Evolutionary conservation across 2,797 vertebrate genomes (phyloP).

Genomic region (Sternotherus odoratus): DNA sequence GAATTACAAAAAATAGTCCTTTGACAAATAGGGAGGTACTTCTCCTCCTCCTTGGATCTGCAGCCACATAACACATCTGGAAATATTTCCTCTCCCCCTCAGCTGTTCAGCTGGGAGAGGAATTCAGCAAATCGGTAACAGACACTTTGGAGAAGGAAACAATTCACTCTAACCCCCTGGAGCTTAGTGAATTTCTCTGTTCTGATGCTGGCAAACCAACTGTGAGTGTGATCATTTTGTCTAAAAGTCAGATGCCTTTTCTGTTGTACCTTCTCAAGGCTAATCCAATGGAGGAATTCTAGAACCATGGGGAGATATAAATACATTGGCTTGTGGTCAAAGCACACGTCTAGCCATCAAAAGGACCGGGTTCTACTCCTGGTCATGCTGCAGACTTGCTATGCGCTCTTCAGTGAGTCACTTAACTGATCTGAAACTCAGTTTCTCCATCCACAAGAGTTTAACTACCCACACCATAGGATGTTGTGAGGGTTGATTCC

Average conservation of each 20-base stretch:
- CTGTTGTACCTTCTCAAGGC: neutral
- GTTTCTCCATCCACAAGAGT: neutral
- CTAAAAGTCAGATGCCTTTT: neutral
- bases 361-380: neutral
- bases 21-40: neutral
- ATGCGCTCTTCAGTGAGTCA: neutral
- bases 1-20: neutral
- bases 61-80: neutral
- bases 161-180: neutral
- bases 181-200: neutral
- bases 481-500: neutral
- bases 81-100: neutral
- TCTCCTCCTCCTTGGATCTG: neutral
- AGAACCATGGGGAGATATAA: neutral
- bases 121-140: neutral
- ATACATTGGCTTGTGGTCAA: neutral
- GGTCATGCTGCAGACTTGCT: neutral
- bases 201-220: neutral
- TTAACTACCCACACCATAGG: neutral
- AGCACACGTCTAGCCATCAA: neutral
- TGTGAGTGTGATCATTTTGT: neutral
- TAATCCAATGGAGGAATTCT: neutral
- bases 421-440: neutral
- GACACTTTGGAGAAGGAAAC: neutral
- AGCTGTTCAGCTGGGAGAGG: neutral